Percentiles rank a stretch among this genome's conserved stretches.
Conservation (phyloP, 2,888 invertebrate species). For the Drosophila borealis region DNA sequence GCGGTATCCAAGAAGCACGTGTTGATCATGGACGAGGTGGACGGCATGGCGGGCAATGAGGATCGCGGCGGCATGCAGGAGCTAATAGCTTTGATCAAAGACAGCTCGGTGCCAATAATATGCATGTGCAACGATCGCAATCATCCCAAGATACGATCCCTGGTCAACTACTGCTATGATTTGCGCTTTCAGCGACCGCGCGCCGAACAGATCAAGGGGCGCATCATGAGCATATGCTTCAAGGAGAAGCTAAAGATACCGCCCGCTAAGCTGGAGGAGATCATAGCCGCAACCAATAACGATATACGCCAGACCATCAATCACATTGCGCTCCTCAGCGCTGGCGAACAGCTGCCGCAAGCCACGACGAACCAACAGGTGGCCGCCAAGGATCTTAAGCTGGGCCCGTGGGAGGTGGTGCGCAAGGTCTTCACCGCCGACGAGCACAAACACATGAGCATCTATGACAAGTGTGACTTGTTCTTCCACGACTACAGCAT, state of each 20-base stretch:
- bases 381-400: slow-evolving; percentile 92
- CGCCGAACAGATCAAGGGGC: slow-evolving; percentile 95
- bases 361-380: slow-evolving; percentile 73
- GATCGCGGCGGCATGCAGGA: slow-evolving; percentile 99
- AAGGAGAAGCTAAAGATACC: slow-evolving; percentile 94
- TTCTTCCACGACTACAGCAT: slow-evolving; percentile 99
- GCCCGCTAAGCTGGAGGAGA: slow-evolving; percentile 91
- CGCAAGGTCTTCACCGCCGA: slow-evolving; percentile 93
- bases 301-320: slow-evolving; percentile 98
- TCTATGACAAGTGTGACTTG: slow-evolving; percentile 93
- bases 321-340: slow-evolving; percentile 93
- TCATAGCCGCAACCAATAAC: slow-evolving; percentile 94
- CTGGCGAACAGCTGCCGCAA: slow-evolving; percentile 85
- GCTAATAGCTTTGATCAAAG: slow-evolving; percentile 95
- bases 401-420: slow-evolving; percentile 98
- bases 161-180: slow-evolving; percentile 97
- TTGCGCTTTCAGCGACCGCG: slow-evolving; percentile 93
- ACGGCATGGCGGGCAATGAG: slow-evolving; percentile 99
- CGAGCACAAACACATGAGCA: slow-evolving; percentile 91
- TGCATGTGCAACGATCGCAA: slow-evolving; percentile 99
- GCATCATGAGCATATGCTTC: slow-evolving; percentile 95
- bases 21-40: slow-evolving; percentile 99
- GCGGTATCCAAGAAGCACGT: slow-evolving; percentile 92
- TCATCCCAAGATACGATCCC: slow-evolving; percentile 95
- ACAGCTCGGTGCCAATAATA: slow-evolving; percentile 93